These are phyloP conservation scores for Cettia cetti DNA, from an alignment of 2,113 vertebrate species.

Conservation along the genomic window DNA sequence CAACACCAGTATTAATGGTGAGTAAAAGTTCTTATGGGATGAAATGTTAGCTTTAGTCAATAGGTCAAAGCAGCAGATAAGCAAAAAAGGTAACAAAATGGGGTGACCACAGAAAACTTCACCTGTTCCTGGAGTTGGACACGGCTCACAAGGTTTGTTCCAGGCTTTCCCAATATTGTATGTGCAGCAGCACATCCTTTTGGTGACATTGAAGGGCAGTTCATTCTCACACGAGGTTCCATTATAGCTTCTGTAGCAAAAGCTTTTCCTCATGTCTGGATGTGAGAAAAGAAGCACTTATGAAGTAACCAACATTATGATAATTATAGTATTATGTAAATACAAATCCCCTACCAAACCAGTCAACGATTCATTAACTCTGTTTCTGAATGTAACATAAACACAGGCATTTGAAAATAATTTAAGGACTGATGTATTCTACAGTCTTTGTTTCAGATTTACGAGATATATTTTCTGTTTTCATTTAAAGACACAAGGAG, in stretches of 20 bases:
- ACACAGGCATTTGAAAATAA: neutral
- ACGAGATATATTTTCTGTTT: neutral
- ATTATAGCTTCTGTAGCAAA: slow-evolving; percentile 83
- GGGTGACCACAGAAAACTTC: neutral
- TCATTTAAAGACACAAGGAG: neutral
- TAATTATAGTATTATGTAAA: neutral
- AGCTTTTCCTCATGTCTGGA: slow-evolving; percentile 85
- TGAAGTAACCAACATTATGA: neutral
- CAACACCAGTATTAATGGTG: neutral
- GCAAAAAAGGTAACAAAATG: neutral
- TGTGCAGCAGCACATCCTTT: slow-evolving; percentile 83
- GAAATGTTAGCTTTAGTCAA: neutral
- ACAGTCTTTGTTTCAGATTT: neutral
- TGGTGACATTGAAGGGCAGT: slow-evolving; percentile 81
- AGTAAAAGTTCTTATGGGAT: neutral
- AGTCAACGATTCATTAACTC: neutral
- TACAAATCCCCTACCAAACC: neutral
- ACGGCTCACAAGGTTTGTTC: slow-evolving; percentile 83
- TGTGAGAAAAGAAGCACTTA: neutral
- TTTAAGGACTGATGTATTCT: neutral
- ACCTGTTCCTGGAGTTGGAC: slow-evolving; percentile 80
- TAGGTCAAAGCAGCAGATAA: neutral
- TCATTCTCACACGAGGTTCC: slow-evolving; percentile 83
- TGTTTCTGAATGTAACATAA: neutral
- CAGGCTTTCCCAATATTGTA: slow-evolving; percentile 86